These are phyloP conservation scores for Drosophila hydei DNA, from an alignment of 1,140 invertebrate genomes.

Conservation along the genomic window DNA sequence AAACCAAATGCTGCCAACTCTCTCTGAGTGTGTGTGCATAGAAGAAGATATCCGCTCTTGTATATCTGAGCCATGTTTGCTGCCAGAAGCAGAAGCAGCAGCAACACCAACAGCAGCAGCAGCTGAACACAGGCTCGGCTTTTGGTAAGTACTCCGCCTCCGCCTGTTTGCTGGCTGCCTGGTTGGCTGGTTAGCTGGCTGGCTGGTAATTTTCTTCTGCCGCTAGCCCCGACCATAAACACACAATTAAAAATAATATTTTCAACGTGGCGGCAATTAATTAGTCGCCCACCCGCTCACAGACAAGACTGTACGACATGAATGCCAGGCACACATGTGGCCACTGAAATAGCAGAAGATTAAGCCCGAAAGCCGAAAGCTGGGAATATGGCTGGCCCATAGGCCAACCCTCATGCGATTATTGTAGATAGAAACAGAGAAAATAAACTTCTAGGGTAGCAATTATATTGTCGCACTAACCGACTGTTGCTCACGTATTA, in stretches of 20 bases:
- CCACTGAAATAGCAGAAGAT: slow-evolving; percentile 9
- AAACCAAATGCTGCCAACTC: slow-evolving; percentile 40
- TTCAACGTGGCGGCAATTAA: slow-evolving; percentile 82
- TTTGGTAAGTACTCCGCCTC: slow-evolving; percentile 29
- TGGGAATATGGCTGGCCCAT: slow-evolving; percentile 3
- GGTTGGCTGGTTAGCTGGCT: not conserved
- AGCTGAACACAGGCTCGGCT: slow-evolving; percentile 39
- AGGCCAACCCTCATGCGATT: slow-evolving; percentile 36
- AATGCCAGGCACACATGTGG: slow-evolving; percentile 18
- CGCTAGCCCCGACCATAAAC: slow-evolving; percentile 58
- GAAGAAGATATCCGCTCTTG: slow-evolving; percentile 28
- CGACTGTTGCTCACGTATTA: not conserved
- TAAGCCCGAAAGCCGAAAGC: slow-evolving; percentile 7
- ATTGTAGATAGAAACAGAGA: slow-evolving; percentile 11
- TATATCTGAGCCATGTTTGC: slow-evolving; percentile 39
- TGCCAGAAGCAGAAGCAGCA: slow-evolving; percentile 48
- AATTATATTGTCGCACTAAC: not conserved
- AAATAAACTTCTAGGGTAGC: not conserved
- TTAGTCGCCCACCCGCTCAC: slow-evolving; percentile 55
- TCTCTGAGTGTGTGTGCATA: slow-evolving; percentile 9
- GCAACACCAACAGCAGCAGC: slow-evolving; percentile 19
- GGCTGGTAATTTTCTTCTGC: slow-evolving; percentile 11
- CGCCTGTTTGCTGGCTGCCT: not conserved
- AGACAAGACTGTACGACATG: slow-evolving; percentile 2
- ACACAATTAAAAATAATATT: slow-evolving; percentile 83